Evolutionary conservation across 2,113 vertebrate genomes (phyloP).

Genomic region (Felis catus): F.catus_Fca126_mat1.0 CM031412.1:61387001-61387500

Average conservation of each 20-base stretch:
- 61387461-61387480: background rate
- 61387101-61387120: background rate
- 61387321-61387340: background rate
- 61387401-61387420: background rate
- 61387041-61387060: background rate
- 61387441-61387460: background rate
- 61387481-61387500: background rate
- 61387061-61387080: background rate
- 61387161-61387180: background rate
- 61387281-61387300: background rate
- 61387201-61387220: background rate
- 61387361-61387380: background rate
- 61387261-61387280: no score
- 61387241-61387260: background rate
- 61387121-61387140: background rate
- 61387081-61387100: background rate
- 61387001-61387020: no score
- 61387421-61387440: background rate
- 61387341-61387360: background rate
- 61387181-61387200: background rate
- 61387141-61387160: background rate
- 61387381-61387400: background rate
- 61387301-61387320: background rate
- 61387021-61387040: background rate
- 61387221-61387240: background rate